Evolutionary conservation across 2,888 invertebrate species (phyloP), one percentile per base, ranked within the genome.

Genomic region (Drosophila limbata): DNA sequence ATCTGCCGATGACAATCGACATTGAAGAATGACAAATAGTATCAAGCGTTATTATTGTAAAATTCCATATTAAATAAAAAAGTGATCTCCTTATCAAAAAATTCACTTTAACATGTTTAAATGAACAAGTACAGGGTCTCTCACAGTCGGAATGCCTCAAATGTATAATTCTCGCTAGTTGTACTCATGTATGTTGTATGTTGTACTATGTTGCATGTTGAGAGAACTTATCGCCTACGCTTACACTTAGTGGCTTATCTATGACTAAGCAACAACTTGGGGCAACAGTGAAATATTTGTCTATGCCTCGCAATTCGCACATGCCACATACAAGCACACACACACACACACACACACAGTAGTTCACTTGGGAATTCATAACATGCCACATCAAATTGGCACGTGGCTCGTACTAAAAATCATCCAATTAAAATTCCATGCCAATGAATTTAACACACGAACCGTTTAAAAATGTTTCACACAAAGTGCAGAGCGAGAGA

Each of bases 351-450:
- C 51, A 57, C 15, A 17, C 15, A 31, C 37, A 9, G 35, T 68
- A 73, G 77, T 69, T 73, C 48, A 62, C 42, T 56, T 72, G 64
- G 68, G 70, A 73, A 69, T 81, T 77, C 78, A 73, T 81, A 73
- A 70, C 65, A 68, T 73, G 71, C 40, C 71, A 45, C 37, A 74
- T 62, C 57, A 62, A 73, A 65, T 81, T 81, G 73, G 81, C 83
- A 83, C 88, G 88, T 83, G 82, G 80, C 64, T 47, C 45, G 50
- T 56, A 62, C 84, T 76, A 70, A 77, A 86, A 88, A 83, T 88
- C 89, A 88, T 83, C 87, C 83, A 83, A 83, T 83, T 83, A 83
- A 83, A 83, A 83, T 83, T 88, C 83, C 89, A 83, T 74, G 72
- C 74, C 72, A 88, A 83, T 83, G 89, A 80, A 80, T 83, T 86